Evolutionary conservation across 2,888 invertebrate species (phyloP).

Genomic region (Agrochola lota): DNA sequence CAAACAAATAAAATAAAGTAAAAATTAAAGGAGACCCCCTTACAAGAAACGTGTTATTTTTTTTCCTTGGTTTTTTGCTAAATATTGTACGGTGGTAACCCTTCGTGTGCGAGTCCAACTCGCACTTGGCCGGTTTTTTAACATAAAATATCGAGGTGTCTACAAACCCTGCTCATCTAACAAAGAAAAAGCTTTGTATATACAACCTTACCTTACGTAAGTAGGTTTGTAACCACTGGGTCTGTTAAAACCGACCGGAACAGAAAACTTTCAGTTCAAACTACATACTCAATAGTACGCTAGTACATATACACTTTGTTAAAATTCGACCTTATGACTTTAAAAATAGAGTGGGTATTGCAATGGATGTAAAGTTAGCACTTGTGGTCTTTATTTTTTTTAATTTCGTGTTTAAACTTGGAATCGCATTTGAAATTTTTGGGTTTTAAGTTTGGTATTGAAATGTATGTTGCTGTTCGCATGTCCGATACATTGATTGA

Average conservation of each 20-base stretch:
- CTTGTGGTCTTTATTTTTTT: too few relatives aligned
- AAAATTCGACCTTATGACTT: background rate
- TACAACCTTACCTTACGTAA: slow-evolving; percentile 16
- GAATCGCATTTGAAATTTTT: background rate
- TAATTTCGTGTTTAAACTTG: background rate
- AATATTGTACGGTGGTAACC: too few relatives aligned
- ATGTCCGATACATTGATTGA: background rate
- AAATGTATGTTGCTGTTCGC: background rate
- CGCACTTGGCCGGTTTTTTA: too few relatives aligned
- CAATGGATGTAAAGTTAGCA: background rate
- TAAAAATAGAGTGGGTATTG: background rate
- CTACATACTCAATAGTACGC: slow-evolving; percentile 17
- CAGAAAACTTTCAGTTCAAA: slow-evolving; percentile 44
- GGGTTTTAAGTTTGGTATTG: background rate
- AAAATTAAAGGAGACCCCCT: too few relatives aligned
- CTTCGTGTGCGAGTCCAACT: too few relatives aligned
- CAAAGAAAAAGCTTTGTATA: background rate
- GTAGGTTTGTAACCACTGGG: slow-evolving; percentile 39
- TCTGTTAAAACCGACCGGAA: slow-evolving; percentile 37
- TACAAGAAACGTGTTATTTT: too few relatives aligned
- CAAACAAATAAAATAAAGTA: too few relatives aligned
- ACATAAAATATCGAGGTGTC: background rate
- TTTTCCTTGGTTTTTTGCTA: too few relatives aligned
- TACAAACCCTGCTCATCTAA: background rate
- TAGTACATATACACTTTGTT: background rate